These are phyloP conservation scores for Drosophila sulfurigaster DNA, from an alignment of 1,140 invertebrate species.

Conservation along the genomic window DNA sequence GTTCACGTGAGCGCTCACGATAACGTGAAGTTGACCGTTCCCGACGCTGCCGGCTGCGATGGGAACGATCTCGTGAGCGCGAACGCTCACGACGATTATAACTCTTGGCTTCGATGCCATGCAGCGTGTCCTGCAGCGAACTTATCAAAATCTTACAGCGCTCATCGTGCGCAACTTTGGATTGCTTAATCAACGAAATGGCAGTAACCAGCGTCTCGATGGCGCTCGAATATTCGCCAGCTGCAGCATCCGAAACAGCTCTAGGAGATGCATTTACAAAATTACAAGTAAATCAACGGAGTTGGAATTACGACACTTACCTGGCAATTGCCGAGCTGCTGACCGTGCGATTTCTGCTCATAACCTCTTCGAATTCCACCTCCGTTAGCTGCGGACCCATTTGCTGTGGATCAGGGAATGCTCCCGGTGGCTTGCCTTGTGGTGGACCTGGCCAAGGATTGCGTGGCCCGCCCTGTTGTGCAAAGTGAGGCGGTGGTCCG, in stretches of 20 bases:
- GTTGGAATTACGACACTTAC: constrained; percentile 31
- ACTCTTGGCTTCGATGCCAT: constrained; percentile 87
- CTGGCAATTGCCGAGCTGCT: constrained; percentile 97
- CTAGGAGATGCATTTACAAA: constrained; percentile 80
- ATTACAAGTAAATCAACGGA: neutral
- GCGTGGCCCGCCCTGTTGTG: constrained; percentile 84
- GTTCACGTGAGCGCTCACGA: constrained; percentile 88
- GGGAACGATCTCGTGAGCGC: constrained; percentile 91
- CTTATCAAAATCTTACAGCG: constrained; percentile 99
- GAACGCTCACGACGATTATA: constrained; percentile 86
- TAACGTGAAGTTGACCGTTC: constrained; percentile 93
- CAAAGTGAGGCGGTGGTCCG: constrained; percentile 88
- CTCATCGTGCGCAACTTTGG: constrained; percentile 98
- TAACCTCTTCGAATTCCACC: constrained; percentile 99
- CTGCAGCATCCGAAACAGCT: constrained; percentile 98
- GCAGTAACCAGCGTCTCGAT: constrained; percentile 99
- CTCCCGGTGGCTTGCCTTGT: constrained; percentile 86
- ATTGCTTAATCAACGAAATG: constrained; percentile 99
- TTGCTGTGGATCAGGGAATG: constrained; percentile 79
- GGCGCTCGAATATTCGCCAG: constrained; percentile 98
- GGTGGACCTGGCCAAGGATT: constrained; percentile 81
- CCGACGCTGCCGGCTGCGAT: constrained; percentile 89
- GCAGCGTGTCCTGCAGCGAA: constrained; percentile 97
- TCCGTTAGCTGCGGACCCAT: constrained; percentile 92
- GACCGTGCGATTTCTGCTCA: constrained; percentile 98